Percentiles rank a stretch among this genome's conserved stretches.
phyloP scores from a whole-genome alignment of 2,888 invertebrate species.

The Macroteleia sp. region DNA sequence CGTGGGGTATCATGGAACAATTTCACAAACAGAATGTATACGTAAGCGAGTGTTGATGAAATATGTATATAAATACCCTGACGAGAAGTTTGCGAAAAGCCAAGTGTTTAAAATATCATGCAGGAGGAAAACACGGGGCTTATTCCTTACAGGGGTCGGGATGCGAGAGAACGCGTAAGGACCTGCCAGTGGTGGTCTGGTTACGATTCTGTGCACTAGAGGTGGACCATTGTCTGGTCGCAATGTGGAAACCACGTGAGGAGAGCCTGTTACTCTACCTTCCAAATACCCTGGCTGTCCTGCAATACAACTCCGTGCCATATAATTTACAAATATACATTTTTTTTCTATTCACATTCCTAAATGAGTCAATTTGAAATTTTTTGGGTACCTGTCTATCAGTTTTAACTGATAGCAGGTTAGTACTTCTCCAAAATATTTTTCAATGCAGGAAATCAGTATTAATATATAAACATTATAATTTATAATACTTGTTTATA shows the following conservation, averaged over 20 bases:
- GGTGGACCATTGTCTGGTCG: slow-evolving; percentile 85
- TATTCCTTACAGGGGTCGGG: slow-evolving; percentile 91
- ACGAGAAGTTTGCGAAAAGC: slow-evolving; percentile 92
- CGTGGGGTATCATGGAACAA: slow-evolving; percentile 64
- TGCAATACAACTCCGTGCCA: slow-evolving; percentile 77
- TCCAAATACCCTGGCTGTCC: slow-evolving; percentile 77
- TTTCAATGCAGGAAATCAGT: slow-evolving; percentile 3
- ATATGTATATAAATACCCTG: slow-evolving; percentile 87
- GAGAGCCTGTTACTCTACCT: slow-evolving; percentile 81
- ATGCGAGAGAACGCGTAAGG: slow-evolving; percentile 96
- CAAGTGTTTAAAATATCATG: slow-evolving; percentile 89
- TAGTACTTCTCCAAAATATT: background rate
- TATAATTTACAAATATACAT: slow-evolving; percentile 53
- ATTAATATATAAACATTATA: background rate
- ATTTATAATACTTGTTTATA: too few relatives aligned
- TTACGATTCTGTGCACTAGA: slow-evolving; percentile 83
- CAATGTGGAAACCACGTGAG: slow-evolving; percentile 78
- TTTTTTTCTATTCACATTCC: background rate
- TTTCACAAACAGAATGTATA: slow-evolving; percentile 54
- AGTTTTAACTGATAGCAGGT: background rate
- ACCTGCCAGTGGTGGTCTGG: slow-evolving; percentile 92
- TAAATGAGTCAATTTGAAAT: too few relatives aligned
- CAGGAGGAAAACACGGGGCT: slow-evolving; percentile 92
- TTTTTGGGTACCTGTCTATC: too few relatives aligned
- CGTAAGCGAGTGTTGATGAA: slow-evolving; percentile 66